phyloP scores from a whole-genome alignment of 2,888 invertebrate genomes.

The Graphium colonna region DNA sequence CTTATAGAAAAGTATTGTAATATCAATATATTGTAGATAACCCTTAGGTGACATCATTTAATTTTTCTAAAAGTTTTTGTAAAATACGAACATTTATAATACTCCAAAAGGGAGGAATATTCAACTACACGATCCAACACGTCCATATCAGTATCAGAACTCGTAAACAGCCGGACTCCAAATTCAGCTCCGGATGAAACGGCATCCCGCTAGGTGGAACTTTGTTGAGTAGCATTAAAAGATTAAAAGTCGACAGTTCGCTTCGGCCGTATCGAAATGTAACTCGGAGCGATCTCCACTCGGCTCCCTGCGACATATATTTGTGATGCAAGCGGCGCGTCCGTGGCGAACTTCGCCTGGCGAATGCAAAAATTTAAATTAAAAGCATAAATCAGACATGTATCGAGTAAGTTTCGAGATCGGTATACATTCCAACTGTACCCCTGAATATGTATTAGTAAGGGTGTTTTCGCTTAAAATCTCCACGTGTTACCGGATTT shows the following conservation, averaged over 20 bases:
- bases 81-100: no score
- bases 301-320: constrained; percentile 68
- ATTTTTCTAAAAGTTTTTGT: no score
- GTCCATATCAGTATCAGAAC: no score
- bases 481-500: not conserved
- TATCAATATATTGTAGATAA: no score
- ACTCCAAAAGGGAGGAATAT: no score
- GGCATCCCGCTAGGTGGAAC: constrained; percentile 50
- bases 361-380: constrained; percentile 81
- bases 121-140: no score
- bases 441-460: constrained; percentile 49
- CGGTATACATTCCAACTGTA: constrained; percentile 70
- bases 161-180: not conserved
- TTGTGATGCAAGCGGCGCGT: constrained; percentile 77
- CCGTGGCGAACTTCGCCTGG: constrained; percentile 71
- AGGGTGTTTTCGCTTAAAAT: constrained; percentile 39
- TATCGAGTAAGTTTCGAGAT: constrained; percentile 77
- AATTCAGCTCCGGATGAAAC: constrained; percentile 22
- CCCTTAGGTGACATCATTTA: no score
- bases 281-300: constrained; percentile 66
- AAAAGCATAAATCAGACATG: constrained; percentile 80
- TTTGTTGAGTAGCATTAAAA: constrained; percentile 78
- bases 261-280: constrained; percentile 69
- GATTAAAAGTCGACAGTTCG: constrained; percentile 77
- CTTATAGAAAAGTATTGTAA: no score